A percentile compares a stretch with the other conserved stretches of the same genome.
These are phyloP conservation scores for Halcyon leucocephala DNA, from an alignment of 2,797 vertebrate species.

Conservation along the genomic window DNA sequence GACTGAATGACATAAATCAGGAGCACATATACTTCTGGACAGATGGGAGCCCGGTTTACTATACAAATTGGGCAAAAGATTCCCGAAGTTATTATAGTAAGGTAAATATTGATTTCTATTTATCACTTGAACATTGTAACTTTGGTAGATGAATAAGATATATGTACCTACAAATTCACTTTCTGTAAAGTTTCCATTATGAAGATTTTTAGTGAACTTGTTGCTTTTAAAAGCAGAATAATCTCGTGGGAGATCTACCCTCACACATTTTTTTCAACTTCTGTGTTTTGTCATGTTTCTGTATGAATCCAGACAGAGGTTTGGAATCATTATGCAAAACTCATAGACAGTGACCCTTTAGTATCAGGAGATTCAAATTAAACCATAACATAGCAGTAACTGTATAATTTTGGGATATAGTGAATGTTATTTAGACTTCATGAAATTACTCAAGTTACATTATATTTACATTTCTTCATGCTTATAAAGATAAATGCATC, in stretches of 20 bases:
- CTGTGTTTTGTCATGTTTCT: neutral
- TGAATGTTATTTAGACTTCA: neutral
- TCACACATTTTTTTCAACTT: neutral
- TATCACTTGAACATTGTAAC: neutral
- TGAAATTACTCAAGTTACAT: neutral
- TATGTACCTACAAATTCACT: neutral
- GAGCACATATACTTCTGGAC: constrained; percentile 93
- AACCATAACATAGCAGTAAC: neutral
- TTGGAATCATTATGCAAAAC: neutral
- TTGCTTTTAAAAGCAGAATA: neutral
- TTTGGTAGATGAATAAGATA: neutral
- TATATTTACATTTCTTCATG: neutral
- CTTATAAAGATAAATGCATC: neutral
- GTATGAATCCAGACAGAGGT: neutral
- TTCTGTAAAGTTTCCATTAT: neutral
- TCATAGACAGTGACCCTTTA: neutral
- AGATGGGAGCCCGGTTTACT: constrained; percentile 86
- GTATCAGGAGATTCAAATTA: neutral
- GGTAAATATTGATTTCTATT: neutral
- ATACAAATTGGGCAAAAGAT: constrained; percentile 94
- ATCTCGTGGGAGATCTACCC: neutral
- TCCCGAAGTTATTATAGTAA: constrained; percentile 78
- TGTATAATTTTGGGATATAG: neutral
- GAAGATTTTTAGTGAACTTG: neutral
- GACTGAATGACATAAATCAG: constrained; percentile 90